A percentile compares a stretch with the other conserved stretches of the same genome.
Evolutionary conservation across 2,797 vertebrate genomes (phyloP).

Genomic region (Miichthys miiuy): DNA sequence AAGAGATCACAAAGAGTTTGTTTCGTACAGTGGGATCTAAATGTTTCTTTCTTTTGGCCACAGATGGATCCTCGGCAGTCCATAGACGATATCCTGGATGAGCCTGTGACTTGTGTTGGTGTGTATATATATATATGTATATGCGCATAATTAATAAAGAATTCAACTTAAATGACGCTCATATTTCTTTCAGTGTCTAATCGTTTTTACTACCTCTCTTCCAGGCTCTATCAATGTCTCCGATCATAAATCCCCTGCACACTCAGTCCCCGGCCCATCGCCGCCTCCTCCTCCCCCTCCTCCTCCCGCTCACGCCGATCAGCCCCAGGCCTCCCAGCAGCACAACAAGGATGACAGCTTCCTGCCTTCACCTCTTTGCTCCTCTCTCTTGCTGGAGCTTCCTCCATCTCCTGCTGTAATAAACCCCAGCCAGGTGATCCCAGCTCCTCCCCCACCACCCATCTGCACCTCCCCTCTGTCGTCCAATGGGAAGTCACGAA

Average conservation of each 20-base stretch:
- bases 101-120: slow-evolving; percentile 83
- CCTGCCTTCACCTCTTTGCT: slow-evolving; percentile 87
- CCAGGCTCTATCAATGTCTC: slow-evolving; percentile 71
- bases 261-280: slow-evolving; percentile 43
- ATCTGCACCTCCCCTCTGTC: slow-evolving; percentile 86
- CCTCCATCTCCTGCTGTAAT: slow-evolving; percentile 84
- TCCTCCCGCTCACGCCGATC: slow-evolving; percentile 59
- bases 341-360: slow-evolving; percentile 81
- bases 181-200: slow-evolving; percentile 41
- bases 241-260: slow-evolving; percentile 71
- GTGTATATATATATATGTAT: slow-evolving; percentile 41
- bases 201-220: slow-evolving; percentile 42
- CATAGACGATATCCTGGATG: slow-evolving; percentile 92
- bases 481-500: slow-evolving; percentile 77
- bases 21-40: slow-evolving; percentile 21
- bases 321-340: slow-evolving; percentile 64
- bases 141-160: slow-evolving; percentile 20
- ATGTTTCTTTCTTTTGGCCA: slow-evolving; percentile 32
- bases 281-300: slow-evolving; percentile 53
- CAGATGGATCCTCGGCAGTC: slow-evolving; percentile 91
- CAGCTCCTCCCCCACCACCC: slow-evolving; percentile 79
- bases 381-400: slow-evolving; percentile 86
- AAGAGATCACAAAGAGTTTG: neutral
- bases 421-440: slow-evolving; percentile 77
- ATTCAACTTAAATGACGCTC: slow-evolving; percentile 1